Conservation (phyloP, 2,113 vertebrate species). For the Struthio camelus region DNA sequence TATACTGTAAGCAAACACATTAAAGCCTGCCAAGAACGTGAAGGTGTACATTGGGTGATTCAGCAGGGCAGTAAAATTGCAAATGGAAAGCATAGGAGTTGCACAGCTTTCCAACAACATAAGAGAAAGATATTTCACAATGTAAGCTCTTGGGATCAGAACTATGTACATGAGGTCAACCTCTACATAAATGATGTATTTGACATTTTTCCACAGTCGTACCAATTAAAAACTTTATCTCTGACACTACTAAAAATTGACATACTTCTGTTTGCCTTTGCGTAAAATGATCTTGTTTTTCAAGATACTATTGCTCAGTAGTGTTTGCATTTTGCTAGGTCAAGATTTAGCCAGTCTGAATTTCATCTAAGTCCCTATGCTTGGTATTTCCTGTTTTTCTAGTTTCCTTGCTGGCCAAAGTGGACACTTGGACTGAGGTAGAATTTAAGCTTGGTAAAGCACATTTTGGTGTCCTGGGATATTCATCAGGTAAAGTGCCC, state of each 20-base stretch:
- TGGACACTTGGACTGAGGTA: neutral
- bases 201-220: neutral
- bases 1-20: conserved; percentile 57
- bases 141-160: neutral
- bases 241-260: neutral
- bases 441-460: neutral
- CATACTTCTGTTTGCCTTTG: neutral
- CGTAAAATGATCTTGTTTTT: neutral
- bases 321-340: neutral
- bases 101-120: neutral
- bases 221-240: neutral
- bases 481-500: neutral
- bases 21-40: conserved; percentile 44
- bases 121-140: neutral
- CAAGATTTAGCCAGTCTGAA: fast-evolving
- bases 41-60: conserved; percentile 31
- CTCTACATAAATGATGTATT: neutral
- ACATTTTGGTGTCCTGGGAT: neutral
- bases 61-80: neutral
- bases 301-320: neutral
- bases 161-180: neutral
- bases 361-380: neutral
- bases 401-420: neutral
- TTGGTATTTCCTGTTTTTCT: neutral
- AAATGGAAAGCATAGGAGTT: conserved; percentile 4